phyloP scores from a whole-genome alignment of 2,797 vertebrate species.

The Meriones psammophilus region DNA sequence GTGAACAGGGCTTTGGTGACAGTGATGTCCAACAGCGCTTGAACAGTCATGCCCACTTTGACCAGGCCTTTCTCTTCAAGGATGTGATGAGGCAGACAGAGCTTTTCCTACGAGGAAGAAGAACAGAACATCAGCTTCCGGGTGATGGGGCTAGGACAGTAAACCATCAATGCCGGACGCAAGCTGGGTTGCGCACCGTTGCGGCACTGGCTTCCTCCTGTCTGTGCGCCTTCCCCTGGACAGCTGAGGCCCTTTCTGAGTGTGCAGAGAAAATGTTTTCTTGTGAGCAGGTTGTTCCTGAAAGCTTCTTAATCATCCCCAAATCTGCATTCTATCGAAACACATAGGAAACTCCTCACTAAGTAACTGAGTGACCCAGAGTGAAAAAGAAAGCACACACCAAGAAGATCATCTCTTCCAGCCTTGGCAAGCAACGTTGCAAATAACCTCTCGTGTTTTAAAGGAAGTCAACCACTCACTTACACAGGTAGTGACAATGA shows the following conservation, averaged over 20 bases:
- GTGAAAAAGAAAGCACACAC: background rate
- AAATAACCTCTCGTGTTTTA: background rate
- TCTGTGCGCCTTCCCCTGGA: background rate
- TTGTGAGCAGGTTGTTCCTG: background rate
- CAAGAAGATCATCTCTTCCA: background rate
- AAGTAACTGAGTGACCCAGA: background rate
- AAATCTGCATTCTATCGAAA: conserved; percentile 26
- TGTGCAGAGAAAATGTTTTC: conserved; percentile 41
- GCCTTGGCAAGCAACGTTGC: background rate
- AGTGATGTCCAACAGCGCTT: conserved; percentile 94
- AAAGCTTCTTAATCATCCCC: background rate
- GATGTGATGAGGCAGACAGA: conserved; percentile 98
- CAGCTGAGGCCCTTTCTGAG: background rate
- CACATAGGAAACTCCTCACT: background rate
- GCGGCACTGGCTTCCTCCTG: too few species aligned
- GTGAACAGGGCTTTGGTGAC: conserved; percentile 90
- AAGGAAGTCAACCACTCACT: background rate
- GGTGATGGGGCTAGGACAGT: background rate
- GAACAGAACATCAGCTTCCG: conserved; percentile 77
- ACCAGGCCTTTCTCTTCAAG: conserved; percentile 97
- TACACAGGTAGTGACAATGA: background rate
- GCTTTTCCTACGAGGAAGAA: conserved; percentile 92
- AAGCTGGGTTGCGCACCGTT: fast-evolving
- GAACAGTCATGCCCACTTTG: conserved; percentile 94
- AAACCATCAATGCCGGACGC: background rate